These are phyloP conservation scores for Thinocorus orbignyianus DNA, from an alignment of 2,113 vertebrate species.

Conservation along the genomic window DNA sequence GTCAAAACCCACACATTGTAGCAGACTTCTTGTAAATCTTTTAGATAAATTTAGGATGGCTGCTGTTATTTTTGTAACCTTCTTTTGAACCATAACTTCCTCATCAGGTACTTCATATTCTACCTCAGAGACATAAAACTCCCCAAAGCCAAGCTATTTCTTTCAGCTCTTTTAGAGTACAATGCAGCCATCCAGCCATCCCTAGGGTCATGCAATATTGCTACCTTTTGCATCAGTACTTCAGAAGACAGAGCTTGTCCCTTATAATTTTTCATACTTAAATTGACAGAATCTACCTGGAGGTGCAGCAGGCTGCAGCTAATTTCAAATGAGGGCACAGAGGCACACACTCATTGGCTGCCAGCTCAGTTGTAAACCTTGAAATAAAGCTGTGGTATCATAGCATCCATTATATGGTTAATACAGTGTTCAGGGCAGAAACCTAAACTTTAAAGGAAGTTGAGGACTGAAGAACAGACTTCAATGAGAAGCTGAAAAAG, in stretches of 20 bases:
- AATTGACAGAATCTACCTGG: constrained; percentile 10
- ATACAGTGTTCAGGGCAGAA: background rate
- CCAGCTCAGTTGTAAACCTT: background rate
- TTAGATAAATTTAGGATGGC: constrained; percentile 73
- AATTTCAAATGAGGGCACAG: constrained; percentile 29
- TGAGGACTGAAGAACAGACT: background rate
- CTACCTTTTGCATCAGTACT: background rate
- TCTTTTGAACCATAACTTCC: constrained; percentile 81
- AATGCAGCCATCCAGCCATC: constrained; percentile 42
- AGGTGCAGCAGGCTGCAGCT: constrained; percentile 6
- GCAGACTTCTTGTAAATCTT: constrained; percentile 78
- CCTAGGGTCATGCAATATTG: background rate
- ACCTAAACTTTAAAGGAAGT: background rate
- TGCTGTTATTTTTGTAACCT: constrained; percentile 81
- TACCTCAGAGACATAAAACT: constrained; percentile 65
- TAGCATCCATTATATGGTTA: background rate
- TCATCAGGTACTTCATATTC: constrained; percentile 76
- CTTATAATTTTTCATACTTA: constrained; percentile 29
- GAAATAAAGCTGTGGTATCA: background rate
- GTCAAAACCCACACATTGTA: constrained; percentile 71
- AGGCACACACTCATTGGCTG: background rate
- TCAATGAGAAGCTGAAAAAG: background rate
- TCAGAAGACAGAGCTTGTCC: constrained; percentile 45
- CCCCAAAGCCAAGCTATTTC: constrained; percentile 60
- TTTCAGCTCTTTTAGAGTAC: constrained; percentile 51